Evolutionary conservation across 1,140 invertebrate genomes (phyloP).

Genomic region (Meloidogyne exigua): DNA sequence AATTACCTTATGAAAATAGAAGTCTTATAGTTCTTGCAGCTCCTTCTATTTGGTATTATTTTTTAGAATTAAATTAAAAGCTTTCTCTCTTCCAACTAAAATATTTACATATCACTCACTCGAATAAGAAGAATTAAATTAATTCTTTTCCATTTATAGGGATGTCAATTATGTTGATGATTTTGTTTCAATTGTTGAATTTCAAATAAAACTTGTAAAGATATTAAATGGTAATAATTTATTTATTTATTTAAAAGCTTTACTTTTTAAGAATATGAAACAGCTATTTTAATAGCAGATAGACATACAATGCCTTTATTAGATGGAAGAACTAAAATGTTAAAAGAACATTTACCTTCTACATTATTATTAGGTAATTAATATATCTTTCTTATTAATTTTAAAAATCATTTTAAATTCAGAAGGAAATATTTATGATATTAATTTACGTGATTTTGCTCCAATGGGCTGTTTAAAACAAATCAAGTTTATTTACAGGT

Average conservation of each 20-base stretch:
- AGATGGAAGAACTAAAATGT: conserved; percentile 42
- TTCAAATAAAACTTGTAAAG: conserved; percentile 51
- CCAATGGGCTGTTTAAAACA: conserved; percentile 44
- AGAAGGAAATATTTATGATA: conserved; percentile 26
- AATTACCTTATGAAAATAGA: conserved; percentile 40
- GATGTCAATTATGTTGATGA: conserved; percentile 54
- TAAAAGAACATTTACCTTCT: conserved; percentile 48
- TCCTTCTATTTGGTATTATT: conserved; percentile 50
- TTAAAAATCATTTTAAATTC: background rate
- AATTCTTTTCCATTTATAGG: conserved; percentile 33
- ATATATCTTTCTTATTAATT: background rate
- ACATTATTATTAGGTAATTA: conserved; percentile 46
- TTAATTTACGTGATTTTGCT: conserved; percentile 51
- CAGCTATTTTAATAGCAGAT: conserved; percentile 55
- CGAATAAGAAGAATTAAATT: too few relatives aligned
- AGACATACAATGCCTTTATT: conserved; percentile 57
- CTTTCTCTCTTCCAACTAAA: too few relatives aligned
- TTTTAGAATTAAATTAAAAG: too few relatives aligned
- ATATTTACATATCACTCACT: too few relatives aligned
- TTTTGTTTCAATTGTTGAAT: conserved; percentile 53
- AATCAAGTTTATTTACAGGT: conserved; percentile 56
- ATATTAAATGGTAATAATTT: conserved; percentile 49
- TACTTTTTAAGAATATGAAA: conserved; percentile 52
- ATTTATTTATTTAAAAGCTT: conserved; percentile 10
- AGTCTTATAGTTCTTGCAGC: conserved; percentile 53